phyloP scores from a whole-genome alignment of 2,888 invertebrate species.

The Caenorhabditis sp. region DNA sequence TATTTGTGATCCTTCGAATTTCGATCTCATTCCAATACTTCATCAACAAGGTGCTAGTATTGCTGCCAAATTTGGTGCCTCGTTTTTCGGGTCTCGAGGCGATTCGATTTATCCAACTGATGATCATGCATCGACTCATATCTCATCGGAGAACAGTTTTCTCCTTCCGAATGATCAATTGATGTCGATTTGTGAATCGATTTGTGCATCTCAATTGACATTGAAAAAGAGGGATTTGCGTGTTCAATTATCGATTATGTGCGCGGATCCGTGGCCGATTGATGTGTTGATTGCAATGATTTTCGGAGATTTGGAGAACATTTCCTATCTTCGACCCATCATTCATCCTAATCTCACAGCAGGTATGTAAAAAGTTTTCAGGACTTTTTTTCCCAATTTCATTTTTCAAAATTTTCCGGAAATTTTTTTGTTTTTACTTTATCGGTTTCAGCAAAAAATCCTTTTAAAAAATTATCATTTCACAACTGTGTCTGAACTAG shows the following conservation, averaged over 20 bases:
- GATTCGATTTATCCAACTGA: constrained; percentile 3
- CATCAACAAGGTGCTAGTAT: constrained; percentile 27
- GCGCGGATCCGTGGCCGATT: constrained; percentile 49
- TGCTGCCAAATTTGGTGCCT: constrained; percentile 5
- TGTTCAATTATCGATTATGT: constrained; percentile 55
- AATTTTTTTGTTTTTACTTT: too few species aligned
- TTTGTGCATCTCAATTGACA: constrained; percentile 45
- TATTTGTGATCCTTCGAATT: constrained; percentile 43
- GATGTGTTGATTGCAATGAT: constrained; percentile 36
- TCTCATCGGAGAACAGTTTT: not conserved
- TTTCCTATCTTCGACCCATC: constrained; percentile 16
- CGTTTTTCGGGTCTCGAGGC: constrained; percentile 6
- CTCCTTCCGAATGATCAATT: constrained; percentile 36
- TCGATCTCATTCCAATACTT: constrained; percentile 37
- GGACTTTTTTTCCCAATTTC: not conserved
- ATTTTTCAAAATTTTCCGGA: not conserved
- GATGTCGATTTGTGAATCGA: constrained; percentile 42
- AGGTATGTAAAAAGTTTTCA: constrained; percentile 9
- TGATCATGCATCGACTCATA: constrained; percentile 4
- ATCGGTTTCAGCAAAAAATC: too few species aligned
- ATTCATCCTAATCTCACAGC: constrained; percentile 9
- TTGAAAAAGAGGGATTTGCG: constrained; percentile 31
- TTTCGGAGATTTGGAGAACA: constrained; percentile 10
- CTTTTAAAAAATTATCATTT: too few species aligned
- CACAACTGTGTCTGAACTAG: too few species aligned